Base-by-base conservation (phyloP, 2,888 invertebrate species). In the Micoletzkya japonica region DNA sequence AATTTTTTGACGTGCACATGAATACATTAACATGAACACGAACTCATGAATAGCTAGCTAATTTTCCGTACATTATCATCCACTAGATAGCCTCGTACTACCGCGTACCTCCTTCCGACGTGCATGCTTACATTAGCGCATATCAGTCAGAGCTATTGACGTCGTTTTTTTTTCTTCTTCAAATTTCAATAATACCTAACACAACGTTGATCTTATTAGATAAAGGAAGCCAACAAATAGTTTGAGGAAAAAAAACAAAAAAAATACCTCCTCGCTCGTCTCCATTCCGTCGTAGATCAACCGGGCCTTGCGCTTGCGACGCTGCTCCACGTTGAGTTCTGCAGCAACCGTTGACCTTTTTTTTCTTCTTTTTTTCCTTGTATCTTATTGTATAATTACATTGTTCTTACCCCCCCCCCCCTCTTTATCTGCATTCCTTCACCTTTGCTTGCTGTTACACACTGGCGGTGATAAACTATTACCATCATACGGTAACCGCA, bases 251-350 rank as follows among this genome's bases (percentile, higher is more conserved):
- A 24, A 28, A 34, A 28, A 59, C 17, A 17, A 17, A 10, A 17
- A 6, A 37, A 4, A 6, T 37, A 76, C 71, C 20, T 74, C 76
- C 7, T 72, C 76, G 6, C 58, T 70, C 49, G 76, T 70, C 20
- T 71, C 73, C 7, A 50, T 56, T 10, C 74, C 74, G 30, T 73
- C 72, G 39, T 76, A 76, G 54, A 69, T 70, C 24, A 59, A n/a
- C 52, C 71, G 57, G 44, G 77, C 72, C 70, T 81, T 82, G 26
- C 83, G 73, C 68, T 85, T 84, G 26, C 84, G 73, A 36, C 83
- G 70, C 39, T 82, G 71, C 71, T 84, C 84, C 71, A 83, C 76
- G 72, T 83, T 84, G 50, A 84, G 59, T 71, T 84, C 84, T 79
- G 50, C 26, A 78, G 17, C 50, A 1, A 57, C 14, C 20, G 20